Evolutionary conservation across 2,113 vertebrate genomes (phyloP).

Genomic region (Megaleporinus macrocephalus): DNA sequence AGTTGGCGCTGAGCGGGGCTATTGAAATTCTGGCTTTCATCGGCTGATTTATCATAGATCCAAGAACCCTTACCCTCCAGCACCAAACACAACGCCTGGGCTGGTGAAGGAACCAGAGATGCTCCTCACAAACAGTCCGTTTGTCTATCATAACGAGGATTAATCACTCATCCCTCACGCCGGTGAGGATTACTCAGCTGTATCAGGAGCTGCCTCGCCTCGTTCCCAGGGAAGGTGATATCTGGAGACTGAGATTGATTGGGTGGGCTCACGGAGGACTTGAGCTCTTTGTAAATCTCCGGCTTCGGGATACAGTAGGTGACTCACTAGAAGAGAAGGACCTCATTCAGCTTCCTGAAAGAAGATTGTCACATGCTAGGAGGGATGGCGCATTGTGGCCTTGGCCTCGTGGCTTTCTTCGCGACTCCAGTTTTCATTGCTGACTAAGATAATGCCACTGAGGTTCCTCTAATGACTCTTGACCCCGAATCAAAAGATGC

Average conservation of each 20-base stretch:
- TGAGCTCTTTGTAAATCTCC: neutral
- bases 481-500: too few relatives aligned
- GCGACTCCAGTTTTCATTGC: too few relatives aligned
- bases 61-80: neutral
- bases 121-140: neutral
- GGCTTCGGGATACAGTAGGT: too few relatives aligned
- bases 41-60: neutral
- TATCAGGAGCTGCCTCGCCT: neutral
- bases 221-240: neutral
- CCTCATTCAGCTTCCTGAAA: too few relatives aligned
- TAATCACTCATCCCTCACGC: conserved; percentile 1
- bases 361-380: too few relatives aligned
- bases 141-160: neutral
- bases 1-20: too few relatives aligned
- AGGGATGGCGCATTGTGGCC: too few relatives aligned
- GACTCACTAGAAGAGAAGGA: too few relatives aligned
- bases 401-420: too few relatives aligned
- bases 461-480: neutral
- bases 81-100: neutral
- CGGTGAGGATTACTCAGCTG: neutral
- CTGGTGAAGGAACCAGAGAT: neutral
- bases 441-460: neutral
- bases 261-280: neutral
- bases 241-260: neutral
- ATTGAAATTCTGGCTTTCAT: neutral